These are phyloP conservation scores for Apodemia duryi DNA, from an alignment of 2,888 invertebrate genomes.

Conservation along the genomic window DNA sequence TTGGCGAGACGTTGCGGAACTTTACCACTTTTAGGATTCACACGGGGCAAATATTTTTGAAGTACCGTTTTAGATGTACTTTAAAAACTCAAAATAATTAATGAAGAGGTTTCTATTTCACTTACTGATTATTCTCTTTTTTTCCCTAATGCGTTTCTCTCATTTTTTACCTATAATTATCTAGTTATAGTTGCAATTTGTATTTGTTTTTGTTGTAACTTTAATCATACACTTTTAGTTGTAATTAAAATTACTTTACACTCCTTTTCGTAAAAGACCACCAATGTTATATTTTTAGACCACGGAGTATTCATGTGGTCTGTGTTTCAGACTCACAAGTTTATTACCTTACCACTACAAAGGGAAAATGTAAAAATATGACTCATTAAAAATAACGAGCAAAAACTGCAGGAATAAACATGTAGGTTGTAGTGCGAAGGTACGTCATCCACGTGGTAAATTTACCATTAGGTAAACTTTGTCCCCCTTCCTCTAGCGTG, in stretches of 20 bases:
- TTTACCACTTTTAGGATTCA: no score
- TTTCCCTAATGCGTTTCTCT: no score
- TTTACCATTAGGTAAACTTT: constrained; percentile 50
- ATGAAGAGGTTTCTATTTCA: no score
- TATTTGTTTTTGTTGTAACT: no score
- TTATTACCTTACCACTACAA: constrained; percentile 7
- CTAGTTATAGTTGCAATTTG: no score
- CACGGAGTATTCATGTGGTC: no score
- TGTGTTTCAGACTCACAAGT: not conserved
- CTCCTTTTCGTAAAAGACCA: not conserved
- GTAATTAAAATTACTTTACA: not conserved
- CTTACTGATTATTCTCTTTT: no score
- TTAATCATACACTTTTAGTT: not conserved
- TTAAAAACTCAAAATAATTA: no score
- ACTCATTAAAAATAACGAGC: constrained; percentile 22
- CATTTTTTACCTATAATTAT: no score
- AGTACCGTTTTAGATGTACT: no score
- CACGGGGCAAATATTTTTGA: no score
- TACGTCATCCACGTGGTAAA: constrained; percentile 49
- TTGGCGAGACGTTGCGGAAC: no score
- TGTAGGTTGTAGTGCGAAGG: constrained; percentile 39
- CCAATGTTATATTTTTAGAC: not conserved
- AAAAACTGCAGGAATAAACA: constrained; percentile 26
- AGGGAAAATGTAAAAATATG: constrained; percentile 17
- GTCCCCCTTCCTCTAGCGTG: constrained; percentile 59